Base-by-base conservation (phyloP, 2,888 invertebrate species). In the Fragum sueziense region DNA sequence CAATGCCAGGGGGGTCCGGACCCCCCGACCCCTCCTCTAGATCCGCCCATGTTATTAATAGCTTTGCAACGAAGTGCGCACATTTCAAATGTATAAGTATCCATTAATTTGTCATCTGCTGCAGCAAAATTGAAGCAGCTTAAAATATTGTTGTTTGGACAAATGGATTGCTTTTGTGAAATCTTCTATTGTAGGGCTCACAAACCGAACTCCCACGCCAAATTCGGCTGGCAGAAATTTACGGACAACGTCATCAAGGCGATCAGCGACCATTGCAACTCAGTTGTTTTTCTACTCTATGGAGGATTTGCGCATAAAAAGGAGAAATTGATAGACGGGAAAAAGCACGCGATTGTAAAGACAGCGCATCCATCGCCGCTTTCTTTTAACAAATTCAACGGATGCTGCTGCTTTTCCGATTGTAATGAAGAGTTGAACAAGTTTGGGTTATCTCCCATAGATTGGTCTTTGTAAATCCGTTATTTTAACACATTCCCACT, bases 231-330 rank as follows among this genome's bases (percentile, higher is more conserved):
- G 92, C 88, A 90, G 86, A 88, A 34, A 25, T 91, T 92, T 70
- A 92, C 92, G 25, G 91, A 92, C 72, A 67, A 79, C 33, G 88
- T 91, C n/a, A 90, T 92, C 29, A 77, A 85, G 41, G 70, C 81
- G 2, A 73, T 92, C 51, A 91, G 88, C 62, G 79, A 87, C 20
- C 27, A 88, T 27, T 82, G 86, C 57, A 54, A 74, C 0, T 83
- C 80, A 7, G 85, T 91, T 29, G 91, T 92, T 11, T 92, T 92
- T 78, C 84, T 92, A 14, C 82, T 92, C 11, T 92, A 91, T 91
- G 92, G 92, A 59, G 86, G 87, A 25, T 91, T 91, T 82, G 91
- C 92, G 0, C 92, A 92, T 34, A 90, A 90, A 82, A 92, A 92
- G 71, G 89, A 87, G 73, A 87, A 87, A 47, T 78, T 92, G 33